Percentiles rank a stretch among this genome's conserved stretches.
Evolutionary conservation across 2,888 invertebrate species (phyloP).

Genomic region (Alitta virens): DNA sequence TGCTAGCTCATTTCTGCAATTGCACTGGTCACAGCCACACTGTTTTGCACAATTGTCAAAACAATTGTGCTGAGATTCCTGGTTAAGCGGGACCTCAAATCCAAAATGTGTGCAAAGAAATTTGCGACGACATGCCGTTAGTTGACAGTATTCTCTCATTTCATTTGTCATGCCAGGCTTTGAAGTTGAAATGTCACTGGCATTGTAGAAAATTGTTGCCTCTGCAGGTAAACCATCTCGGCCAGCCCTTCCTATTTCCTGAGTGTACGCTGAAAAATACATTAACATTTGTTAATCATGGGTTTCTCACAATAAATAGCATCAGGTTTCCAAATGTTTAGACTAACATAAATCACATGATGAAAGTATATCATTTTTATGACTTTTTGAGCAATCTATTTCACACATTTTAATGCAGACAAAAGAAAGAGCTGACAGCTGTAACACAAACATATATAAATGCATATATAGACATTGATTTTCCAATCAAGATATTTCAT

Average conservation of each 20-base stretch:
- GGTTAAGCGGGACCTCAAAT: not conserved
- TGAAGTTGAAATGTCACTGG: not conserved
- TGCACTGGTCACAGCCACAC: not conserved
- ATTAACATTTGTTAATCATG: not conserved
- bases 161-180: not conserved
- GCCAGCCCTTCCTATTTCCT: slow-evolving; percentile 13
- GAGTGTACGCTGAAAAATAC: not conserved
- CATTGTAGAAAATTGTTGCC: slow-evolving; percentile 7
- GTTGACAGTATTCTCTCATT: not conserved
- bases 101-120: not conserved
- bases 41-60: not conserved
- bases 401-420: too few relatives aligned
- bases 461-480: too few relatives aligned
- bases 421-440: too few relatives aligned
- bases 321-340: too few relatives aligned
- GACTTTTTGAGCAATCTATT: too few relatives aligned
- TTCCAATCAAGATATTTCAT: too few relatives aligned
- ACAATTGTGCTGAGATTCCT: not conserved
- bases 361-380: too few relatives aligned
- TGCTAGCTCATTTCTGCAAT: too few relatives aligned
- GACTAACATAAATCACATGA: too few relatives aligned
- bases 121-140: not conserved
- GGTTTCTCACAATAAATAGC: too few relatives aligned
- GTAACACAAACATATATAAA: too few relatives aligned
- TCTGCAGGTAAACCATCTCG: slow-evolving; percentile 3